Conservation (phyloP, 1,140 invertebrate genomes). For the Brachionus calyciflorus region DNA sequence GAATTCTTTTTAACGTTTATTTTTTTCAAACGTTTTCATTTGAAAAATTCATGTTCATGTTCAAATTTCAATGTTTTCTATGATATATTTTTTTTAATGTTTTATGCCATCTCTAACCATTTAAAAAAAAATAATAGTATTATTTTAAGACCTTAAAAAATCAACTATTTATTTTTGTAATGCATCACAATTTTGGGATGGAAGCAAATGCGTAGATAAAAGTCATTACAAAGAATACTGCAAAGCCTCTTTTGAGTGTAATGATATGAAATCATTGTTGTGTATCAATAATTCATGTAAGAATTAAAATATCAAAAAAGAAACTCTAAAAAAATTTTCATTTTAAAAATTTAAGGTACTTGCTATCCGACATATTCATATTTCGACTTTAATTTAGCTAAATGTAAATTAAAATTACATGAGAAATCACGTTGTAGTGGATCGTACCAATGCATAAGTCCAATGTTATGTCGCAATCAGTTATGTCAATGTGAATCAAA, state of each 20-base stretch:
- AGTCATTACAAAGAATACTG: neutral
- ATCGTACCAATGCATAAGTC: neutral
- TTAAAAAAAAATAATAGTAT: too few species aligned
- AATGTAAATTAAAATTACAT: neutral
- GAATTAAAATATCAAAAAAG: neutral
- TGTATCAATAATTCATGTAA: slow-evolving; percentile 1
- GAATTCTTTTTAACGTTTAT: too few species aligned
- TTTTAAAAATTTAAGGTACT: neutral
- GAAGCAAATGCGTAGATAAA: neutral
- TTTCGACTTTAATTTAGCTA: neutral
- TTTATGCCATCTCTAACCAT: too few species aligned
- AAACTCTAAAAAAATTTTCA: neutral
- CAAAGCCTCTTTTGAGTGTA: neutral
- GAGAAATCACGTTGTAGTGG: neutral
- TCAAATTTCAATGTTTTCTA: too few species aligned
- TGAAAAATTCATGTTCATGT: too few species aligned
- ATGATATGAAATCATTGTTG: neutral
- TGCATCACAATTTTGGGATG: neutral
- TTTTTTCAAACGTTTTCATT: too few species aligned
- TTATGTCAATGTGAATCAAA: neutral
- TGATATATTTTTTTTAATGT: too few species aligned
- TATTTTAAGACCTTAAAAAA: too few species aligned
- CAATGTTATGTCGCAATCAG: neutral
- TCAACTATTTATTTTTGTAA: neutral
- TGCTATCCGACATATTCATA: neutral